Base-by-base conservation (phyloP, 2,888 invertebrate genomes). In the Drosophila gaucha region DNA sequence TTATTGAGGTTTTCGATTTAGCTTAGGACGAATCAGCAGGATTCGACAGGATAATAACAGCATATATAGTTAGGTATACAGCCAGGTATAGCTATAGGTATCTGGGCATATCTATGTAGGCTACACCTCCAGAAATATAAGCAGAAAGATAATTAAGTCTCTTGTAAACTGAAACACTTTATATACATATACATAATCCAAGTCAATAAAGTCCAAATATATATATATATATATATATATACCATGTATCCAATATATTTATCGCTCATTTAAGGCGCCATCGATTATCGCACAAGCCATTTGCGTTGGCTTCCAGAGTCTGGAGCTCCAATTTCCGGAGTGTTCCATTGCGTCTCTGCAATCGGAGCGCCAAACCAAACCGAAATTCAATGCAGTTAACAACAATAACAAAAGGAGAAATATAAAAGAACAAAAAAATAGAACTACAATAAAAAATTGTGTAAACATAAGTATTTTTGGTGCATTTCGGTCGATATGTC, bases 271-370 rank as follows among this genome's bases (percentile, higher is more conserved):
- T 20, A 18, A 24, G 39, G 30, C 33, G 52, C 51, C 38, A 14
- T 14, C 44, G 46, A 35, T 67, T 50, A 58, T 38, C 54, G 50
- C 44, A 54, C 22, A 31, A 18, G 43, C 39, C 35, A 39, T 31
- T 28, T 8, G 20, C 31, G 8, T 20, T 50, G 78, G 76, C 64
- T 86, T 59, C 76, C 57, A 26, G 31, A 35, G 65, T 72, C 47
- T 54, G 67, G 43, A 67, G 68, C 58, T 39, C 55, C 31, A 28
- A 26, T 51, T 66, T 64, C 51, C 30, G 22, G 28, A 35, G 35
- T 10, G 51, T 67, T 60, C 46, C 28, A 47, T 76, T 76, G 36
- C 84, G 58, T 54, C 72, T 67, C 28, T 14, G 67, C 54, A 60
- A 68, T 50, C 22, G 26, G 59, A 67, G 38, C 43, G 12, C 18